Evolutionary conservation across 2,797 vertebrate species (phyloP), one percentile per base, ranked within the genome.

Genomic region (Rhodeus uyekii): DNA sequence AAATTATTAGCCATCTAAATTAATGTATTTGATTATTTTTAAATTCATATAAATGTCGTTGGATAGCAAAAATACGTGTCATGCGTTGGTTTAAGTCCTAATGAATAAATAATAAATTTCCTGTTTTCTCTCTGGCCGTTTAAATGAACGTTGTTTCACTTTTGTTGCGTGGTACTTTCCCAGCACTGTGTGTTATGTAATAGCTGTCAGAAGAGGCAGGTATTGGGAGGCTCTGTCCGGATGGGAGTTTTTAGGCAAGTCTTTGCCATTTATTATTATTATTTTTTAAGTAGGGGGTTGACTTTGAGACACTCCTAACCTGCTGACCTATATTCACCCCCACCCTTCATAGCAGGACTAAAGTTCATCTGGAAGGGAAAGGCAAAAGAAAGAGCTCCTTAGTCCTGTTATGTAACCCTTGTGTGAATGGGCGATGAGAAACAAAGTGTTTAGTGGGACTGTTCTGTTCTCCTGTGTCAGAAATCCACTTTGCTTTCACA

Each of bases 251-350:
- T 85, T 90, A 85, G 89, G 89, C 91, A 91, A 87, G 92, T 93
- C 89, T 91, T 42, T 83, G 82, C 85, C 85, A 73, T 76, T 84
- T n/a, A n/a, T n/a, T n/a, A n/a, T n/a, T n/a, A n/a, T 87, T 76
- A 82, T 73, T 75, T 61, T 80, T 84, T 44, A 69, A 83, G 82
- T 83, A 86, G 53, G 90, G 92, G 91, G 92, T 90, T 92, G 92
- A 90, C 90, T 93, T 92, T 90, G 89, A 94, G 92, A 93, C 90
- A 90, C 93, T 93, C 87, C 92, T 95, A 94, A 95, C 94, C 94
- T 91, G 93, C 92, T 95, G 93, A 95, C 94, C 94, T 87, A 93
- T 90, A 94, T 94, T 91, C 91, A 92, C 90, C 89, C 91, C 90
- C 83, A 87, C 90, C 91, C 86, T 80, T 92, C 90, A 91, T 90